Percentiles rank a stretch among this genome's conserved stretches.
These are phyloP conservation scores for Zaprionus kolodkinae DNA, from an alignment of 1,140 invertebrate species.

Conservation along the genomic window DNA sequence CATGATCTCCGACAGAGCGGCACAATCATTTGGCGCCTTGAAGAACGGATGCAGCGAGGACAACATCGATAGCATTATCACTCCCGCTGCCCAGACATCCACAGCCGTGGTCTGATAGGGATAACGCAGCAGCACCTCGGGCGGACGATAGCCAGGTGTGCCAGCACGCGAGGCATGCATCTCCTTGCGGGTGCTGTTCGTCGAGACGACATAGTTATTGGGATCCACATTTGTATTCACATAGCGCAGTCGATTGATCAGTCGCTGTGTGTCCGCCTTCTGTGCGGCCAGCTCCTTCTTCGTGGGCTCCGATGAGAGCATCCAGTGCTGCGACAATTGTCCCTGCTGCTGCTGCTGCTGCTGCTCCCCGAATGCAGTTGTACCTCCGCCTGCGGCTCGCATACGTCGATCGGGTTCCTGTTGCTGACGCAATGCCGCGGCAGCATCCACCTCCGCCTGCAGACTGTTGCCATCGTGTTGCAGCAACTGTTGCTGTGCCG, in stretches of 20 bases:
- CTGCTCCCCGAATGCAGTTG: constrained; percentile 12
- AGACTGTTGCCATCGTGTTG: constrained; percentile 54
- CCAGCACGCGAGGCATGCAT: constrained; percentile 92
- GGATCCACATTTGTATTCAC: constrained; percentile 60
- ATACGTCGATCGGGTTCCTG: constrained; percentile 6
- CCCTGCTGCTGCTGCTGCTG: not conserved
- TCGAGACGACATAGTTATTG: constrained; percentile 67
- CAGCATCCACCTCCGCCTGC: constrained; percentile 49
- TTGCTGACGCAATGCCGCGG: not conserved
- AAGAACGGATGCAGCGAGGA: constrained; percentile 94
- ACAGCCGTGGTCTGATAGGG: constrained; percentile 91
- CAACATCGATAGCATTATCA: constrained; percentile 92
- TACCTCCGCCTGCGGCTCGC: constrained; percentile 58
- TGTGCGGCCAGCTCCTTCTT: constrained; percentile 59
- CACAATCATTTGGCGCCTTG: constrained; percentile 91
- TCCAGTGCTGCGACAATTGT: not conserved
- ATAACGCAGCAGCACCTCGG: constrained; percentile 94
- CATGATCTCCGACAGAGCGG: constrained; percentile 92
- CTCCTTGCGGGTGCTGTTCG: constrained; percentile 77
- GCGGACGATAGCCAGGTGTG: constrained; percentile 93
- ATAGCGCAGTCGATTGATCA: constrained; percentile 57
- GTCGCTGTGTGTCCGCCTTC: constrained; percentile 53
- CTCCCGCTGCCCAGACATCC: constrained; percentile 95
- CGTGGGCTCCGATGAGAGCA: constrained; percentile 20
- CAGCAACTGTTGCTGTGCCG: constrained; percentile 25